Conservation (phyloP, 2,888 invertebrate genomes). For the Argyresthia goedartella region DNA sequence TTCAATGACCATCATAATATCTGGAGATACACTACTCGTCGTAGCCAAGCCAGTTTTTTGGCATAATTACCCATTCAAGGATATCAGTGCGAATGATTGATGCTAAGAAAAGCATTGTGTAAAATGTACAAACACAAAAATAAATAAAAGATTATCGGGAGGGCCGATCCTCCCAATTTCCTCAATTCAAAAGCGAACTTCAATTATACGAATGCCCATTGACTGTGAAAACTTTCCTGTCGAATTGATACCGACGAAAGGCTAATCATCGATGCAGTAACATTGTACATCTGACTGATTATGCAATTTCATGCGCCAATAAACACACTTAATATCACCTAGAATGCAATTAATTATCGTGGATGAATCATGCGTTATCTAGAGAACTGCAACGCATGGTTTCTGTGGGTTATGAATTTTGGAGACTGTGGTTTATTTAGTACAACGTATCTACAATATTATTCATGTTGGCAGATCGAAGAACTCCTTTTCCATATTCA, state of each 20-base stretch:
- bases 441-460: not conserved
- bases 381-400: not conserved
- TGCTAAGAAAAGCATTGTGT: too few relatives aligned
- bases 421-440: too few relatives aligned
- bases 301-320: conserved; percentile 60
- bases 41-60: too few relatives aligned
- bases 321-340: conserved; percentile 32
- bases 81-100: too few relatives aligned
- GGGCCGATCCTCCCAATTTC: too few relatives aligned
- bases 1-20: too few relatives aligned
- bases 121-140: too few relatives aligned
- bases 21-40: too few relatives aligned
- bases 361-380: conserved; percentile 26
- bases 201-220: conserved; percentile 13
- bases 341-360: conserved; percentile 56
- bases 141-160: too few relatives aligned
- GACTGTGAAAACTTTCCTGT: conserved; percentile 35
- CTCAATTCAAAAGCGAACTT: not conserved
- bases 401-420: not conserved
- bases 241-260: conserved; percentile 39
- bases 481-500: too few relatives aligned
- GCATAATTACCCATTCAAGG: too few relatives aligned
- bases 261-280: conserved; percentile 46
- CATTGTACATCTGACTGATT: conserved; percentile 61
- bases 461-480: not conserved